These are phyloP conservation scores for Lepidochitona cinerea DNA, from an alignment of 2,888 invertebrate genomes.

Conservation along the genomic window DNA sequence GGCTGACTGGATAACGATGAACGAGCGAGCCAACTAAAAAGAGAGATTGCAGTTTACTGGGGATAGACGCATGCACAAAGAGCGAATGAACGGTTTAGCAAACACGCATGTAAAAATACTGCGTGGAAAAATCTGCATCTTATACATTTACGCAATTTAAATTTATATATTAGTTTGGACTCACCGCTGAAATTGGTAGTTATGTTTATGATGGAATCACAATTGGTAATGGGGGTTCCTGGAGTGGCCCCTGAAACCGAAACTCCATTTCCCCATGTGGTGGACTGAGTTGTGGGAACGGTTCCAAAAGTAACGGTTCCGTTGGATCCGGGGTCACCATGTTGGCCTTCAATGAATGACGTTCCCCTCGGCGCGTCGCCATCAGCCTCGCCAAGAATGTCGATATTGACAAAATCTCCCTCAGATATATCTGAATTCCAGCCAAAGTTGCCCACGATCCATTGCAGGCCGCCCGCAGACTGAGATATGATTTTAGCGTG, in stretches of 20 bases:
- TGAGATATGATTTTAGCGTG: not conserved
- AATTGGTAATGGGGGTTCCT: not conserved
- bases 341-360: not conserved
- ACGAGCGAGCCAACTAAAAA: too few relatives aligned
- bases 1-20: too few relatives aligned
- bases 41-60: too few relatives aligned
- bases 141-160: too few relatives aligned
- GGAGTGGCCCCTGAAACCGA: not conserved
- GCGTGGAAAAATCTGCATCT: too few relatives aligned
- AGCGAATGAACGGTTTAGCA: too few relatives aligned
- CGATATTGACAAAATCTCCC: not conserved
- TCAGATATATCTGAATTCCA: not conserved
- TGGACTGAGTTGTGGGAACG: not conserved
- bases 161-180: too few relatives aligned
- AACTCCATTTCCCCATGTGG: not conserved
- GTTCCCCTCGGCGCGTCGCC: not conserved
- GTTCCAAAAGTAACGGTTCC: not conserved
- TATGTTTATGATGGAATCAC: not conserved
- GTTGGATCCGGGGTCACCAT: not conserved
- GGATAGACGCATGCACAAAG: too few relatives aligned
- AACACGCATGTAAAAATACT: too few relatives aligned
- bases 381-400: not conserved
- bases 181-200: too few relatives aligned
- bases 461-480: not conserved
- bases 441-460: not conserved